Conservation (phyloP, 1,140 invertebrate genomes). For the Xylocopa sonorina region DNA sequence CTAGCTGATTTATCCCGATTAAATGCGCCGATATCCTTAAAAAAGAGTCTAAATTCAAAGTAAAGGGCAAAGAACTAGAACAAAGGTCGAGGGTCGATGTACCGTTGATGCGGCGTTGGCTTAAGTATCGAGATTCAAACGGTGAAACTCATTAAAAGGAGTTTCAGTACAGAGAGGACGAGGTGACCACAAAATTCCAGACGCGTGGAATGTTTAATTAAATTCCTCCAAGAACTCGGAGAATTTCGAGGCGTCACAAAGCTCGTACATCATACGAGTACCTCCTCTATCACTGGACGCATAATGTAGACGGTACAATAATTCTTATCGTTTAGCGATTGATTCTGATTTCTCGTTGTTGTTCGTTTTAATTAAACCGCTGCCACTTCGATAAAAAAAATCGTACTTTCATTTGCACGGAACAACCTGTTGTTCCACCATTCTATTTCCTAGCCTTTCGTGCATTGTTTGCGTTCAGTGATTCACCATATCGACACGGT, state of each 20-base stretch:
- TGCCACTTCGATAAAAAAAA: neutral
- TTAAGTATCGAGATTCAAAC: conserved; percentile 24
- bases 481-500: neutral
- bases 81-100: neutral
- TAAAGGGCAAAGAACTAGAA: neutral
- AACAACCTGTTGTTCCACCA: neutral
- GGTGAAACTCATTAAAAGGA: conserved; percentile 31
- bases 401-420: neutral
- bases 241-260: conserved; percentile 47
- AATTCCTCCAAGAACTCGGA: conserved; percentile 55
- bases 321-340: neutral
- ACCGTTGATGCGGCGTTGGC: neutral
- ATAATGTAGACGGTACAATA: conserved; percentile 6
- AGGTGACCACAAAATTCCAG: conserved; percentile 45
- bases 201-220: conserved; percentile 65
- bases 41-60: neutral
- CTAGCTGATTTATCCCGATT: too few relatives aligned
- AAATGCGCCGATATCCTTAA: neutral
- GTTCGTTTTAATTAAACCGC: neutral
- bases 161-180: conserved; percentile 32
- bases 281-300: conserved; percentile 10
- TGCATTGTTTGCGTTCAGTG: neutral
- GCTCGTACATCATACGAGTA: conserved; percentile 48
- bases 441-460: neutral
- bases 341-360: neutral